A percentile compares a stretch with the other conserved stretches of the same genome.
Evolutionary conservation across 2,797 vertebrate genomes (phyloP).

Genomic region (Enteromius anoplus): DNA sequence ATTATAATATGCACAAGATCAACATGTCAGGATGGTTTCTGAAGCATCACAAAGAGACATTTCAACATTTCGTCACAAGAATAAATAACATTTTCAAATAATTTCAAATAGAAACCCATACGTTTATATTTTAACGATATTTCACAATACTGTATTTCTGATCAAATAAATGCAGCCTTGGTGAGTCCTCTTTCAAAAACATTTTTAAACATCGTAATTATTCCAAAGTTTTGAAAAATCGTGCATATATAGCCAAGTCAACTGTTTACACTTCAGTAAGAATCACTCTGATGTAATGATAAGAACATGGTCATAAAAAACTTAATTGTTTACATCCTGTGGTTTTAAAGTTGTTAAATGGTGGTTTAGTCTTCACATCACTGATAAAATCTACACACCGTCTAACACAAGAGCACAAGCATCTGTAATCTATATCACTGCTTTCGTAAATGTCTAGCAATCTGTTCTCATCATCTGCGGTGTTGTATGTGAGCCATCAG

Average conservation of each 20-base stretch:
- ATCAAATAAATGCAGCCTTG: neutral
- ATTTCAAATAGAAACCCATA: neutral
- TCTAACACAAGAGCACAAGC: neutral
- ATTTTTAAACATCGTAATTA: neutral
- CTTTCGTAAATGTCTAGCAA: slow-evolving; percentile 18
- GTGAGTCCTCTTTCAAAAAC: neutral
- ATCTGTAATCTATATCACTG: neutral
- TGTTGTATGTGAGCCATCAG: neutral
- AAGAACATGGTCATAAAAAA: neutral
- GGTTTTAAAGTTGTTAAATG: slow-evolving; percentile 42
- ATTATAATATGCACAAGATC: no score
- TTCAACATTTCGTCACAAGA: no score
- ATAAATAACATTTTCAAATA: neutral
- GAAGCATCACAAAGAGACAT: no score
- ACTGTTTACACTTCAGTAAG: neutral
- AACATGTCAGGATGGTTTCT: no score
- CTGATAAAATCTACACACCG: slow-evolving; percentile 37
- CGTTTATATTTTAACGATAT: neutral
- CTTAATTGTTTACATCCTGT: slow-evolving; percentile 9
- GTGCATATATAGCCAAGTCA: neutral
- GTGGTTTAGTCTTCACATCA: slow-evolving; percentile 12
- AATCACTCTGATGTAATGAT: neutral
- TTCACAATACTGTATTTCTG: neutral
- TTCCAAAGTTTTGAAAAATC: neutral
- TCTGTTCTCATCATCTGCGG: slow-evolving; percentile 36